A percentile compares a stretch with the other conserved stretches of the same genome.
Conservation (phyloP, 2,888 invertebrate species). For the Eupsilia transversa region DNA sequence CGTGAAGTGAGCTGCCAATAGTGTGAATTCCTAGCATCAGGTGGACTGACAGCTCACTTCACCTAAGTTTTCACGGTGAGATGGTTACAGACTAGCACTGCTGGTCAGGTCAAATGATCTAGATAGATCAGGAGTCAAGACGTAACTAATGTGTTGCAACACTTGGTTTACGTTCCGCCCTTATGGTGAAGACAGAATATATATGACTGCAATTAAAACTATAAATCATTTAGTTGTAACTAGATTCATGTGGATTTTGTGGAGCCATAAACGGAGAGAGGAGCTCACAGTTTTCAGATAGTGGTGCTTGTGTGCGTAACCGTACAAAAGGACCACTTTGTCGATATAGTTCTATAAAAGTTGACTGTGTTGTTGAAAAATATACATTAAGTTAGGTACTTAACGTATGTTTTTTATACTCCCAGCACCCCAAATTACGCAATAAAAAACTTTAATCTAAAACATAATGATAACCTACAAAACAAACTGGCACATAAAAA, state of each 20-base stretch:
- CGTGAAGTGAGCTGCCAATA: too few species aligned
- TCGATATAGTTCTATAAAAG: neutral
- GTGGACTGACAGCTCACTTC: too few species aligned
- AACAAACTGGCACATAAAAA: slow-evolving; percentile 67
- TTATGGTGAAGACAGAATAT: neutral
- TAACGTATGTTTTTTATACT: neutral
- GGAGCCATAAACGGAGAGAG: neutral
- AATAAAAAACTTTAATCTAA: slow-evolving; percentile 52
- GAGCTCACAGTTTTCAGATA: neutral
- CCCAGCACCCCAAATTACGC: slow-evolving; percentile 10
- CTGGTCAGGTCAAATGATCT: neutral
- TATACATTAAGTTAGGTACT: too few species aligned
- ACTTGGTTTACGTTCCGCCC: neutral
- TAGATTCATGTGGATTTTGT: neutral
- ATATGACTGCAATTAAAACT: neutral
- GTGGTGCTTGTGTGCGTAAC: rapidly evolving
- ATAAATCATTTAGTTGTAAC: neutral
- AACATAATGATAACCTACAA: slow-evolving; percentile 64
- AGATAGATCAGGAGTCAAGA: neutral
- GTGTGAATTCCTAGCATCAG: too few species aligned
- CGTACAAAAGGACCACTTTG: neutral
- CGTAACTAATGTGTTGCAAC: neutral
- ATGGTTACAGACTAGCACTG: too few species aligned
- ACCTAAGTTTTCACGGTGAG: too few species aligned
- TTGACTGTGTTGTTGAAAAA: neutral